Conservation (phyloP, 2,888 invertebrate species). For the Anodontia alba region DNA sequence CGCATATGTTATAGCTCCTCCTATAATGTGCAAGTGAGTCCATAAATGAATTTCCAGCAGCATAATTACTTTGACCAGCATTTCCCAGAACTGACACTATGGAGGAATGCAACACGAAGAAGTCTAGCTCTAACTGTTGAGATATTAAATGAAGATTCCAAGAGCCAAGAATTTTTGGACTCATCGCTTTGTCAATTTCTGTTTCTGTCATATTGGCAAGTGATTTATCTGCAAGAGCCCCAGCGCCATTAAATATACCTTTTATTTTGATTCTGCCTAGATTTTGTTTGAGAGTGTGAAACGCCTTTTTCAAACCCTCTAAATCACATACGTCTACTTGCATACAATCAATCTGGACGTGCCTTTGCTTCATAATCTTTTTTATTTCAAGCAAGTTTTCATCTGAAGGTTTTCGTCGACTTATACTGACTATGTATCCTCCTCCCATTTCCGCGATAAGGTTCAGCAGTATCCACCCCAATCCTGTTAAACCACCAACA, state of each 20-base stretch:
- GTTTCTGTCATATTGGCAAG: slow-evolving; percentile 43
- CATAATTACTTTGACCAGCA: slow-evolving; percentile 68
- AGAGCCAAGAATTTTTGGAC: slow-evolving; percentile 61
- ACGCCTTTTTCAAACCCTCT: background rate
- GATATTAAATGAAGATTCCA: slow-evolving; percentile 67
- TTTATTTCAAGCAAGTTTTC: background rate
- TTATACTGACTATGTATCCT: slow-evolving; percentile 53
- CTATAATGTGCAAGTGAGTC: slow-evolving; percentile 65
- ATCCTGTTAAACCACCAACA: slow-evolving; percentile 65
- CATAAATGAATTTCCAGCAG: slow-evolving; percentile 68
- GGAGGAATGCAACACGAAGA: slow-evolving; percentile 71
- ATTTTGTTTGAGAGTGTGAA: background rate
- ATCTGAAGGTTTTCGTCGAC: slow-evolving; percentile 33
- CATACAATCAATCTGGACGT: background rate
- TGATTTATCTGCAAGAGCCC: slow-evolving; percentile 43
- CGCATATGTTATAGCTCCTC: slow-evolving; percentile 38
- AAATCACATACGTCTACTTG: background rate
- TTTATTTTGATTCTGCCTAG: slow-evolving; percentile 20
- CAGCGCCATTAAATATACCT: slow-evolving; percentile 67
- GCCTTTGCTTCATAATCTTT: background rate
- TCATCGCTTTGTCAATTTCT: slow-evolving; percentile 27
- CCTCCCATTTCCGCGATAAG: slow-evolving; percentile 53
- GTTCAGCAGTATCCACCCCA: slow-evolving; percentile 64
- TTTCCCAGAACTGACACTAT: slow-evolving; percentile 64
- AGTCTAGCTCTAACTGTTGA: slow-evolving; percentile 49